Evolutionary conservation across 2,113 vertebrate species (phyloP).

Genomic region (Columbina picui): DNA sequence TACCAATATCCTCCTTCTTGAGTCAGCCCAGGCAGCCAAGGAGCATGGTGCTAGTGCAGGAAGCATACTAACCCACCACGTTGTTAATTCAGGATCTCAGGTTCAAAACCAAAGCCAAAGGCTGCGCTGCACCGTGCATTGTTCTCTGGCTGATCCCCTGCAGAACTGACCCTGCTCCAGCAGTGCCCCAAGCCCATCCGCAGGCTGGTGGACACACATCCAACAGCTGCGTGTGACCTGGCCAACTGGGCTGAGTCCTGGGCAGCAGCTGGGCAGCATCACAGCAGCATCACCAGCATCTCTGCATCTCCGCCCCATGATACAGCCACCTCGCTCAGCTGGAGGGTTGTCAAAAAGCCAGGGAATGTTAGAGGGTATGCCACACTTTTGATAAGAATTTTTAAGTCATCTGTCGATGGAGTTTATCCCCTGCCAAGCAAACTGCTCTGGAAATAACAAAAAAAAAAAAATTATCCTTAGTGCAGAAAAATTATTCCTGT

Average conservation of each 20-base stretch:
- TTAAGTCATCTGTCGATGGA: not conserved
- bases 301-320: not conserved
- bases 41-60: not conserved
- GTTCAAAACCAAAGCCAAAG: not conserved
- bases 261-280: not conserved
- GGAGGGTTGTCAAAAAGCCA: not conserved
- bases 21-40: not conserved
- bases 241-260: not conserved
- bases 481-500: not conserved
- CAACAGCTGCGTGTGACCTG: not conserved
- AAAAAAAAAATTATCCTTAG: not conserved
- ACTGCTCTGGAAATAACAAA: not conserved
- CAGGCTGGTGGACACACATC: not conserved
- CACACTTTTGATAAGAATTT: not conserved
- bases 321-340: not conserved
- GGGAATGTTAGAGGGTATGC: not conserved
- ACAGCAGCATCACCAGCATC: not conserved
- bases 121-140: fast-evolving
- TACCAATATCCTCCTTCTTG: not conserved
- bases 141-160: not conserved
- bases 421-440: not conserved
- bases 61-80: not conserved
- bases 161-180: not conserved
- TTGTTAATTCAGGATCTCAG: not conserved
- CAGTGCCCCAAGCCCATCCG: not conserved